Percentiles rank a stretch among this genome's conserved stretches.
phyloP scores from a whole-genome alignment of 2,797 vertebrate species.

The Rhinatrema bivittatum region DNA sequence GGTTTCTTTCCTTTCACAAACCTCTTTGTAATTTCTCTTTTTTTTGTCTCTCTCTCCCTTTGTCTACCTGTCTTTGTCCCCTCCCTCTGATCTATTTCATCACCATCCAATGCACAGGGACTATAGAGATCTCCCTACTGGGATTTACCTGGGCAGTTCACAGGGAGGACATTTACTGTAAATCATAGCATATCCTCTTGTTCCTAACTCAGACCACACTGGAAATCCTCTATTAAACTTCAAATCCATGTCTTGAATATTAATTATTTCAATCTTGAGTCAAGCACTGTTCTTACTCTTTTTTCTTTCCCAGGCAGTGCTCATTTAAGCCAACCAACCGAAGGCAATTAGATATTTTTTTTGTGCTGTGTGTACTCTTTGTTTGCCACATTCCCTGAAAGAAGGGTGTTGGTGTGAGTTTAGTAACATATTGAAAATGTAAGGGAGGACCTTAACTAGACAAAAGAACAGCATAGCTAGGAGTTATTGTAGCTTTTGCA shows the following conservation, averaged over 20 bases:
- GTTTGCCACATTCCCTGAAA: too few species aligned
- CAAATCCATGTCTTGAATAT: conserved; percentile 27
- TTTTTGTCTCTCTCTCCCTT: neutral
- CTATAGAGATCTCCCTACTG: neutral
- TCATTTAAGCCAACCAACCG: too few species aligned
- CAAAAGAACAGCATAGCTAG: too few species aligned
- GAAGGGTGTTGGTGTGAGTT: too few species aligned
- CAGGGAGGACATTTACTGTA: neutral
- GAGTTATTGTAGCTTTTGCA: too few species aligned
- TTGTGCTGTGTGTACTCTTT: too few species aligned
- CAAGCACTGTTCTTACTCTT: conserved; percentile 5
- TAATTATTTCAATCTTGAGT: conserved; percentile 13
- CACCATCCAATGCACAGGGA: neutral
- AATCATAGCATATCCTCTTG: neutral
- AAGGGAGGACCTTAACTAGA: too few species aligned
- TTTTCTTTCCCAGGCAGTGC: neutral
- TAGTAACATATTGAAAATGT: too few species aligned
- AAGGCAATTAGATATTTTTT: too few species aligned
- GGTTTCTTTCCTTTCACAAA: neutral
- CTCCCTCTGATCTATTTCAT: neutral
- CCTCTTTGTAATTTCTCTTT: neutral
- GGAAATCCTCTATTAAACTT: conserved; percentile 13
- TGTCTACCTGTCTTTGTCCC: too few species aligned
- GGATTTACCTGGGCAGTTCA: neutral
- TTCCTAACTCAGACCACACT: neutral